These are phyloP conservation scores for Trinorchestia longiramus DNA, from an alignment of 1,140 invertebrate genomes.

Conservation along the genomic window DNA sequence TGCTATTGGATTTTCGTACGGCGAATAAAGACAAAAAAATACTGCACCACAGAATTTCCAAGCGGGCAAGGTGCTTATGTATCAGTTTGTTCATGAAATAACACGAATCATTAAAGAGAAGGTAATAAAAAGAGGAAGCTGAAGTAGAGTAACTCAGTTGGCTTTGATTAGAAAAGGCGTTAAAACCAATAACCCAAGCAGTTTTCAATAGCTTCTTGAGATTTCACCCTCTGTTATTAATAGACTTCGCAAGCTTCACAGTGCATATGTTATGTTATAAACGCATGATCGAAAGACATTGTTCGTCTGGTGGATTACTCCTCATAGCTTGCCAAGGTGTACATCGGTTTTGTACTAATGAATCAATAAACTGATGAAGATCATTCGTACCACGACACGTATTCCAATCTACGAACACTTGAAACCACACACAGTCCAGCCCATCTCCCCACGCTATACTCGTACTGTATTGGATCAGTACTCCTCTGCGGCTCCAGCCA, in stretches of 20 bases:
- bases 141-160: background rate
- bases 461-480: too few species aligned
- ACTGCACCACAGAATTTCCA: background rate
- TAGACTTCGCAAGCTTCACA: too few species aligned
- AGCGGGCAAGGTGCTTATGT: background rate
- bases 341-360: too few species aligned
- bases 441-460: too few species aligned
- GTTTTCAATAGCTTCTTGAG: background rate
- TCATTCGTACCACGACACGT: too few species aligned
- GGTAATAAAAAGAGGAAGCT: background rate
- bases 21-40: background rate
- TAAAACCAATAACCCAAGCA: background rate
- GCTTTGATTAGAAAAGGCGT: background rate
- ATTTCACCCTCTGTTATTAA: background rate
- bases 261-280: background rate
- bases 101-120: background rate
- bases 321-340: too few species aligned
- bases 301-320: too few species aligned
- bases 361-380: too few species aligned
- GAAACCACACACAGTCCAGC: too few species aligned
- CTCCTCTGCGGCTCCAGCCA: too few species aligned
- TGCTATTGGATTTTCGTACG: background rate
- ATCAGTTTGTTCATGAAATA: background rate
- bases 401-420: too few species aligned
- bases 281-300: background rate